A percentile compares a stretch with the other conserved stretches of the same genome.
These are phyloP conservation scores for Proterorhinus semilunaris DNA, from an alignment of 2,113 vertebrate genomes.

Conservation along the genomic window DNA sequence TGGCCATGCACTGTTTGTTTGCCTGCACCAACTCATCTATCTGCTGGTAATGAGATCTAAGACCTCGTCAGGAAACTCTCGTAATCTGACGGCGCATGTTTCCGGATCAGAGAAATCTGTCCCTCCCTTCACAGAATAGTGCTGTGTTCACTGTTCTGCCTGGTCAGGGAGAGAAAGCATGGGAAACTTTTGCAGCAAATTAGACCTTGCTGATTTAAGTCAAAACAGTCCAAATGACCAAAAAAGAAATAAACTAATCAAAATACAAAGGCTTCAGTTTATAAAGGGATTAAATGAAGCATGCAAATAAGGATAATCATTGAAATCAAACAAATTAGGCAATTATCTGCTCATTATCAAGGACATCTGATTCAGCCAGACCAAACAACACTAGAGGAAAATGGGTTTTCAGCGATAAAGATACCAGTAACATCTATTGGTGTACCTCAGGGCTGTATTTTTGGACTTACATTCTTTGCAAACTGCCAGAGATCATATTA, in stretches of 20 bases:
- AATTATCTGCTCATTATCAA: not conserved
- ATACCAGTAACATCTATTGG: not conserved
- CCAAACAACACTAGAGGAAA: not conserved
- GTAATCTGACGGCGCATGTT: constrained; percentile 25
- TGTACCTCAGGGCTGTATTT: not conserved
- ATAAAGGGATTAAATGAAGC: not conserved
- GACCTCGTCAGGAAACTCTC: constrained; percentile 50
- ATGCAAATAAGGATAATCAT: no score
- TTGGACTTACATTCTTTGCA: not conserved
- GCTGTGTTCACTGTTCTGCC: constrained; percentile 22
- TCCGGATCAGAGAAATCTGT: constrained; percentile 23
- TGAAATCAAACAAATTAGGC: not conserved
- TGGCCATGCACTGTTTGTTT: constrained; percentile 58
- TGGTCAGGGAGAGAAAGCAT: constrained; percentile 19
- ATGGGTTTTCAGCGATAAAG: no score
- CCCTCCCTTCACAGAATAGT: constrained; percentile 29
- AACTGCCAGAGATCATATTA: not conserved
- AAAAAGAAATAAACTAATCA: not conserved
- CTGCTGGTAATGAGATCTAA: constrained; percentile 62
- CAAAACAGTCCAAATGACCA: not conserved
- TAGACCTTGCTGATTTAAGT: not conserved
- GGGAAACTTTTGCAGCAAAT: constrained; percentile 17
- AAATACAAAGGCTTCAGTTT: not conserved
- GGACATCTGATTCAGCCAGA: not conserved
- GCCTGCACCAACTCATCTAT: constrained; percentile 50